These are phyloP conservation scores for Microcebus lehilahytsara DNA, from an alignment of 2,113 vertebrate genomes.

Conservation along the genomic window DNA sequence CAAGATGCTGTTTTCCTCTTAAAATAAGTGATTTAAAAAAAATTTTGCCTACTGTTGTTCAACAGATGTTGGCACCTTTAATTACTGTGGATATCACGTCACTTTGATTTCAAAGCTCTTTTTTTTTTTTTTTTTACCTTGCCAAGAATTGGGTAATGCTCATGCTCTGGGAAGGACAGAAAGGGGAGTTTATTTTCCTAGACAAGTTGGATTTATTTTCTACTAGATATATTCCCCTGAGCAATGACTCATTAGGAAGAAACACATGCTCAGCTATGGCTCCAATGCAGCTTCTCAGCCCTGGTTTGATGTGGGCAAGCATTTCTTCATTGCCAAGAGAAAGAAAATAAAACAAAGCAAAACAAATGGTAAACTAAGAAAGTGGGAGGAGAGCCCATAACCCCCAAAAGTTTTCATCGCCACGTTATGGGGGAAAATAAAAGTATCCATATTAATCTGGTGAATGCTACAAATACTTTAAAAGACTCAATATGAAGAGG, in stretches of 20 bases:
- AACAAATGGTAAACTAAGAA: neutral
- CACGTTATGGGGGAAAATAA: neutral
- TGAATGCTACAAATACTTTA: neutral
- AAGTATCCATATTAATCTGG: neutral
- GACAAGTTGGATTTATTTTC: neutral
- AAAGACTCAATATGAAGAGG: neutral
- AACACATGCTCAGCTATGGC: neutral
- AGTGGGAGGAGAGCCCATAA: neutral
- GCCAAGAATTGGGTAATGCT: neutral
- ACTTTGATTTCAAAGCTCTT: constrained; percentile 33
- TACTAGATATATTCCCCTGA: neutral
- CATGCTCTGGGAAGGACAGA: neutral
- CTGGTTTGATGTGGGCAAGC: neutral
- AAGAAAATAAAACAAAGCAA: neutral
- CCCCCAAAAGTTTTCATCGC: neutral
- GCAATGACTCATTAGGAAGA: neutral
- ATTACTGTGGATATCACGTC: neutral
- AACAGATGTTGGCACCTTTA: constrained; percentile 28
- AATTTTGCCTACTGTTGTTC: neutral
- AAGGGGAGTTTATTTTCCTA: neutral
- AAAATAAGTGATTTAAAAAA: neutral
- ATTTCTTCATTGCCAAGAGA: neutral
- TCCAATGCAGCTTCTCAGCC: neutral
- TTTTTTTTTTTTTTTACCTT: neutral
- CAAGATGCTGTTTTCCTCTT: neutral